phyloP scores from a whole-genome alignment of 1,140 invertebrate genomes.

The Chionoecetes opilio region DNA sequence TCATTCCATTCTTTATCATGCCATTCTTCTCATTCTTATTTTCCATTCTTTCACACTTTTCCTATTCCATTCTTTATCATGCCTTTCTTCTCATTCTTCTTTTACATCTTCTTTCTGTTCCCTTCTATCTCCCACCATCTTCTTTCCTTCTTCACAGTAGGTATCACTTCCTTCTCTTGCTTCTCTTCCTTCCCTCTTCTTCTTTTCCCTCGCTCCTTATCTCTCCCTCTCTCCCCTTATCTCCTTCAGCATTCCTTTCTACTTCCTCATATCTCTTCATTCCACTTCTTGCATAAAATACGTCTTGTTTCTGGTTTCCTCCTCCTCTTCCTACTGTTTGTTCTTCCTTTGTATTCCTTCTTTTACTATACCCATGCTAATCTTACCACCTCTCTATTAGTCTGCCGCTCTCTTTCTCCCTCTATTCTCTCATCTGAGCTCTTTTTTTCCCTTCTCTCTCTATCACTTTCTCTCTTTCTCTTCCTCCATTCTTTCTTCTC shows the following conservation, averaged over 20 bases:
- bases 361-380: too few species aligned
- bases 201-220: too few species aligned
- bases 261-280: not conserved
- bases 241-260: not conserved
- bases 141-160: not conserved
- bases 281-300: too few species aligned
- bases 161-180: not conserved
- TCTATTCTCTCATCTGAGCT: too few species aligned
- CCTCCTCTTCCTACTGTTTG: too few species aligned
- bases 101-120: not conserved
- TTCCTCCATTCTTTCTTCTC: too few species aligned
- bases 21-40: not conserved
- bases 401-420: too few species aligned
- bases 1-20: not conserved
- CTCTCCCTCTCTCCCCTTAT: constrained; percentile 10
- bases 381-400: too few species aligned
- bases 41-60: not conserved
- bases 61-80: not conserved
- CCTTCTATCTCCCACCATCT: not conserved
- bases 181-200: not conserved
- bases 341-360: too few species aligned
- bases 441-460: too few species aligned
- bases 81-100: not conserved
- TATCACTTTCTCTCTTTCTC: too few species aligned
- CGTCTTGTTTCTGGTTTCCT: too few species aligned